These are phyloP conservation scores for Podilymbus podiceps DNA, from an alignment of 2,113 vertebrate species.

Conservation along the genomic window DNA sequence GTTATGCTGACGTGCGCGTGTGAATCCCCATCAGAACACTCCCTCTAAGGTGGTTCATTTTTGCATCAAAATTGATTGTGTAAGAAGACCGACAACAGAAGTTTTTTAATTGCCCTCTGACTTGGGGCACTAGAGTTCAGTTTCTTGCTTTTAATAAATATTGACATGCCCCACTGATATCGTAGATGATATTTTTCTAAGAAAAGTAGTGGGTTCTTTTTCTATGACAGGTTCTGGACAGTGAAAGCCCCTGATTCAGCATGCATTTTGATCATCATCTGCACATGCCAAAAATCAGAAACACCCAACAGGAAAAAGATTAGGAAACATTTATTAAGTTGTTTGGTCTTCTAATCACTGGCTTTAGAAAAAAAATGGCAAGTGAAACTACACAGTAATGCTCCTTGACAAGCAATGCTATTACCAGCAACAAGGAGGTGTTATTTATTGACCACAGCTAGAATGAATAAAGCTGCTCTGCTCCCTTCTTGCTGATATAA, in stretches of 20 bases:
- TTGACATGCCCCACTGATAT: background rate
- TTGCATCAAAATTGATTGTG: background rate
- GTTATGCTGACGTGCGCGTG: background rate
- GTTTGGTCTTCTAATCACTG: background rate
- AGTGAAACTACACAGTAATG: background rate
- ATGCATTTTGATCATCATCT: background rate
- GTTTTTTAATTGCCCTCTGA: background rate
- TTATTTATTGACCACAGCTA: background rate
- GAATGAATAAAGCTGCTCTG: background rate
- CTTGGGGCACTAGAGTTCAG: background rate
- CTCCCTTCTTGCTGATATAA: background rate
- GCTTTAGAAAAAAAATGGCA: background rate
- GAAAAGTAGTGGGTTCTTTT: background rate
- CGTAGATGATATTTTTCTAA: background rate
- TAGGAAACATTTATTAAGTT: background rate
- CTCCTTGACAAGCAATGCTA: background rate
- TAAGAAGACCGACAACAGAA: background rate
- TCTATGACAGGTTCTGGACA: background rate
- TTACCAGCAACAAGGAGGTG: background rate
- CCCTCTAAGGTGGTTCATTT: background rate
- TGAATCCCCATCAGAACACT: background rate
- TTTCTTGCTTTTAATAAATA: background rate
- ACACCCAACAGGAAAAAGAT: background rate
- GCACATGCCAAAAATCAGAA: background rate
- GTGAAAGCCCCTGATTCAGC: background rate